A percentile compares a stretch with the other conserved stretches of the same genome.
Evolutionary conservation across 2,888 invertebrate genomes (phyloP).

Genomic region (Agriopis leucophaearia): DNA sequence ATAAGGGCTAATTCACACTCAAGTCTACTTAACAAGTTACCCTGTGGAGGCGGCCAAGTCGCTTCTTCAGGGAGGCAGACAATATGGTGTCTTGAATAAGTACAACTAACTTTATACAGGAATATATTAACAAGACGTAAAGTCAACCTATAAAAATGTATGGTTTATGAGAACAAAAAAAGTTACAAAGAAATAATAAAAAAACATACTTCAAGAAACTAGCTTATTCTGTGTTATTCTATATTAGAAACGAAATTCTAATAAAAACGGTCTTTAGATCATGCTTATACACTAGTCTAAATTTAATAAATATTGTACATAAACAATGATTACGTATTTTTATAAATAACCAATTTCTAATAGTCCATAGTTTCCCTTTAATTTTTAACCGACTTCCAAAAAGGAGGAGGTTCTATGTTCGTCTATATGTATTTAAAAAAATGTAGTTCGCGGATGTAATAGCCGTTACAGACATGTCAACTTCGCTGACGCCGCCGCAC

Average conservation of each 20-base stretch:
- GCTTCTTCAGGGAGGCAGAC: not conserved
- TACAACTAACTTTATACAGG: conserved; percentile 67
- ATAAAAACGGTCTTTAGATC: conserved; percentile 6
- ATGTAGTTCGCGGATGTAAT: too few species aligned
- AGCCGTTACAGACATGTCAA: too few species aligned
- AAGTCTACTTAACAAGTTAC: not conserved
- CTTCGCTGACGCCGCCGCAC: too few species aligned
- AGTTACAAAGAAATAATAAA: not conserved
- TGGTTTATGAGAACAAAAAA: not conserved
- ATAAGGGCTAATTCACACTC: not conserved
- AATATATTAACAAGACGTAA: conserved; percentile 68
- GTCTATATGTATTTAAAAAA: too few species aligned
- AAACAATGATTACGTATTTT: conserved; percentile 4
- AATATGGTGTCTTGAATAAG: conserved; percentile 52
- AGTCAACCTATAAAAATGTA: not conserved
- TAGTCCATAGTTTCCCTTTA: conserved; percentile 1
- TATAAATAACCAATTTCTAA: conserved; percentile 1
- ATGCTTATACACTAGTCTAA: conserved; percentile 21
- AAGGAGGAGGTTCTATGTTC: too few species aligned
- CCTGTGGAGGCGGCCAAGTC: not conserved
- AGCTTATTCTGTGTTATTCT: not conserved
- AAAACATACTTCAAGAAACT: not conserved
- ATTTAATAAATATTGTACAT: conserved; percentile 41
- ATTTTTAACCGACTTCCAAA: too few species aligned
- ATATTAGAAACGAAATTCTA: not conserved